Base-by-base conservation (phyloP, 2,797 vertebrate species). In the Pteronotus mesoamericanus region DNA sequence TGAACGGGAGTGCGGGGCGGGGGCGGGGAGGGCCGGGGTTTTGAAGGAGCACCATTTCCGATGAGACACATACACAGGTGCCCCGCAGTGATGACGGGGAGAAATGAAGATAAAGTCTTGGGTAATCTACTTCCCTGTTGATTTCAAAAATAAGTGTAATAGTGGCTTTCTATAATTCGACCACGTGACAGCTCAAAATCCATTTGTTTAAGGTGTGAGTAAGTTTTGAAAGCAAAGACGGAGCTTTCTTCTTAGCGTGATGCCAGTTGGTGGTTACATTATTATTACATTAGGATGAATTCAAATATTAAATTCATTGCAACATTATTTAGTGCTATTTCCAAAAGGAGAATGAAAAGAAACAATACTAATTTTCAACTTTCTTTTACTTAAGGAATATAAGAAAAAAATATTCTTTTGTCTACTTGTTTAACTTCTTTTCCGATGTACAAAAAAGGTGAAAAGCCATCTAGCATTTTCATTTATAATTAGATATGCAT, bases 81-180 rank as follows among this genome's bases (percentile, higher is more conserved):
- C 75, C 94, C 94, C 86, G 32, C 46, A 53, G 91, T 12, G 95
- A 85, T 82, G 93, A 93, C 64, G 44, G 61, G 61, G 12, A 10
- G 59, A 93, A 83, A 77, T 87, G 75, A 92, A 19, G 37, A 24
- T 42, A 74, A 39, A 75, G 71, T 10, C 19, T 26, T 85, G 44
- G 68, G 53, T 61, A 88, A 94, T 86, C 51, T 42, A 48, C 42
- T 69, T 82, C 59, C 84, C 68, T 90, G 69, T 66, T 86, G 92
- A 89, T 84, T 94, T 95, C 53, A 46, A 96, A 97, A 94, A 91
- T 92, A 94, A 89, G 95, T 44, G 37, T 48, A 59, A 89, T 66
- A 93, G 32, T 8, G 86, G 37, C 53, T 68, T 51, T 66, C 55
- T 61, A 0, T 66, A 72, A 87, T 92, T 92, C 69, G 78, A 18